These are phyloP conservation scores for Calypte anna DNA, from an alignment of 2,113 vertebrate genomes.

Conservation along the genomic window DNA sequence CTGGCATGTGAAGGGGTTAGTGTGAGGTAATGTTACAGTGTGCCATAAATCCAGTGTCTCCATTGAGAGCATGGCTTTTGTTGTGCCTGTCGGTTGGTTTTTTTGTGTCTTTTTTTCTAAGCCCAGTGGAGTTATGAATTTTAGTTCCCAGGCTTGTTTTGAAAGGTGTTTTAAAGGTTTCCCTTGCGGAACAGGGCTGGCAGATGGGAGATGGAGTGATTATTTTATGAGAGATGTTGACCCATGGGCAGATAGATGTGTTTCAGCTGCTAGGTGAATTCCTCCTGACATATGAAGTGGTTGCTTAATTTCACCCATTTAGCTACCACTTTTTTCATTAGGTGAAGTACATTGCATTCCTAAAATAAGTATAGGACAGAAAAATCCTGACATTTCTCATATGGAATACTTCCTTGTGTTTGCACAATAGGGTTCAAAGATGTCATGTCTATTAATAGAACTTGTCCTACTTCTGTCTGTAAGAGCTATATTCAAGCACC, in stretches of 20 bases:
- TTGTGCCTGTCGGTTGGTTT: too few species aligned
- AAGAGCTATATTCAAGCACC: neutral
- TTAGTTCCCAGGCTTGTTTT: conserved; percentile 29
- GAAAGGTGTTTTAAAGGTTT: conserved; percentile 37
- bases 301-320: neutral
- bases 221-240: conserved; percentile 1
- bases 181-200: neutral
- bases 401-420: neutral
- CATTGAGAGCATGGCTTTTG: neutral
- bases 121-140: conserved; percentile 35
- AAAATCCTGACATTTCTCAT: neutral
- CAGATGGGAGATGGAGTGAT: neutral
- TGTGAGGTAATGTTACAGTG: neutral
- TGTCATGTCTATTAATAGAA: neutral
- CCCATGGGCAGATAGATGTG: neutral
- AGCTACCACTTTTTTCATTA: neutral
- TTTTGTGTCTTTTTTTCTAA: neutral
- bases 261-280: neutral
- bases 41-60: conserved; percentile 20
- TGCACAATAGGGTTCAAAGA: neutral
- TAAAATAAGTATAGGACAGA: neutral
- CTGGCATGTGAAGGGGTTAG: neutral
- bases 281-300: neutral
- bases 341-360: neutral
- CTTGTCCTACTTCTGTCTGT: neutral